Evolutionary conservation across 2,888 invertebrate species (phyloP).

Genomic region (Leptinotarsa tumamoca): DNA sequence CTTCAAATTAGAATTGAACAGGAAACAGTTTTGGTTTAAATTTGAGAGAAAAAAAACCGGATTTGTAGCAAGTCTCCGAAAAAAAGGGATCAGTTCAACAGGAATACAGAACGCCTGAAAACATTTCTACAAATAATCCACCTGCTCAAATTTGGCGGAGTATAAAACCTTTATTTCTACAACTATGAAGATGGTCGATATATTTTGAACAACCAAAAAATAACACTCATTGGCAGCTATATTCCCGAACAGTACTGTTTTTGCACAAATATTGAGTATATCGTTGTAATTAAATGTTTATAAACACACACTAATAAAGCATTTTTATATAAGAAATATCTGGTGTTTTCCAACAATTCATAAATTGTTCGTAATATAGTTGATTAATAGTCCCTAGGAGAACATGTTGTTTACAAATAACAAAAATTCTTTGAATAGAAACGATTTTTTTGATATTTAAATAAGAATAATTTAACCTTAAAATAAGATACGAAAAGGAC

Average conservation of each 20-base stretch:
- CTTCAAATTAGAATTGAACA: conserved; percentile 26
- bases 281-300: conserved; percentile 58
- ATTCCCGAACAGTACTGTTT: conserved; percentile 52
- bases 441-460: conserved; percentile 32
- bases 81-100: too few species aligned
- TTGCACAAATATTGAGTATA: conserved; percentile 61
- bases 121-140: background rate
- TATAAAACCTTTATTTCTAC: too few species aligned
- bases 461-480: conserved; percentile 28
- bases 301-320: conserved; percentile 57
- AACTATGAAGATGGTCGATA: too few species aligned
- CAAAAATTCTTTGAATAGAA: conserved; percentile 29
- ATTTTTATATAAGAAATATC: conserved; percentile 41
- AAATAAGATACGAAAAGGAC: conserved; percentile 8
- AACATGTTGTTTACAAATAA: conserved; percentile 45
- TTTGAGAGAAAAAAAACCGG: too few species aligned
- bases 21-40: background rate
- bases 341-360: conserved; percentile 23
- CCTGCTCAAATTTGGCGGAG: background rate
- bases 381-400: conserved; percentile 24
- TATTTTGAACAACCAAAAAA: conserved; percentile 18
- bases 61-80: too few species aligned
- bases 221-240: conserved; percentile 54
- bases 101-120: background rate
- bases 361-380: background rate